Conservation (phyloP, 2,888 invertebrate species). For the Tenthredo livida region DNA sequence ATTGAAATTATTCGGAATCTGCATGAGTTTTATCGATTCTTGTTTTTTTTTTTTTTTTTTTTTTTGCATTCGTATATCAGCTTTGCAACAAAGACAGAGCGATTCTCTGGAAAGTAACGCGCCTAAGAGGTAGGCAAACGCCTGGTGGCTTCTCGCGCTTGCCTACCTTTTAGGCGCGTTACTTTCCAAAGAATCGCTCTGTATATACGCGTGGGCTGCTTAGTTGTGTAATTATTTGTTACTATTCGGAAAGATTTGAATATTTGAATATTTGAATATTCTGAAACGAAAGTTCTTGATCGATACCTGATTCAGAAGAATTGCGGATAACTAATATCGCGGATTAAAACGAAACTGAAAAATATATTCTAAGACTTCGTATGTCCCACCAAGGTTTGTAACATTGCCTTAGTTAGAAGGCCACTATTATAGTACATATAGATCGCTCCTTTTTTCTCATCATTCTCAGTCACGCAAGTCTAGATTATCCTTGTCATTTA, state of each 20-base stretch:
- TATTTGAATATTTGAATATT: too few relatives aligned
- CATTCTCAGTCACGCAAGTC: not conserved
- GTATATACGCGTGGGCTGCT: not conserved
- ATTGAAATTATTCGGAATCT: not conserved
- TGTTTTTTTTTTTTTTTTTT: not conserved
- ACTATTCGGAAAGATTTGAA: too few relatives aligned
- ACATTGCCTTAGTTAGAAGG: slow-evolving; percentile 1
- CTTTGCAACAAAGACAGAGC: too few relatives aligned
- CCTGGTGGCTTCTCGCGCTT: too few relatives aligned
- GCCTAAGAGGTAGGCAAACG: too few relatives aligned
- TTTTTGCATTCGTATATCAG: too few relatives aligned
- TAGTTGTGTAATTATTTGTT: not conserved
- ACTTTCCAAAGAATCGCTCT: too few relatives aligned
- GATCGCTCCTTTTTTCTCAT: not conserved
- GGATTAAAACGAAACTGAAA: not conserved
- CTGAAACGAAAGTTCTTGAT: not conserved
- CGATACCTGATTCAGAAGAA: not conserved
- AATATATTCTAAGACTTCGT: not conserved
- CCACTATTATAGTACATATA: not conserved
- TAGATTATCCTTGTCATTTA: not conserved
- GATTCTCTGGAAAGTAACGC: too few relatives aligned
- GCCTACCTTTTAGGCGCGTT: too few relatives aligned
- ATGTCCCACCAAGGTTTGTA: not conserved
- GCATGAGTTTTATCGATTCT: not conserved
- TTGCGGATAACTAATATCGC: not conserved